These are phyloP conservation scores for Xenus cinereus DNA, from an alignment of 2,113 vertebrate genomes.

Conservation along the genomic window DNA sequence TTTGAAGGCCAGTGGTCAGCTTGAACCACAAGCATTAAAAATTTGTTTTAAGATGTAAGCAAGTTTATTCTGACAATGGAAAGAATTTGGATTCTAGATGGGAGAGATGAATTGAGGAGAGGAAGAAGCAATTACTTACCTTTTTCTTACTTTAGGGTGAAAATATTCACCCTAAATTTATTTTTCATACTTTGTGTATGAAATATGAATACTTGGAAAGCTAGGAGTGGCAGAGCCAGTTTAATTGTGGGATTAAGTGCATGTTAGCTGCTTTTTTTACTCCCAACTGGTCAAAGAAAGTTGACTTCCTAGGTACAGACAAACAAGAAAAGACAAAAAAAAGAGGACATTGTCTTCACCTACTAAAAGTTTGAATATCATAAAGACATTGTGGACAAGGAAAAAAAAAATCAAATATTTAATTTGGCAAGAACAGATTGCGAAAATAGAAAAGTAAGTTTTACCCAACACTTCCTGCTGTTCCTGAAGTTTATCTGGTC, in stretches of 20 bases:
- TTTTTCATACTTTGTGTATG: background rate
- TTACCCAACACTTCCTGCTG: background rate
- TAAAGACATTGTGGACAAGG: background rate
- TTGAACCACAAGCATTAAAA: background rate
- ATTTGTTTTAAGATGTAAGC: background rate
- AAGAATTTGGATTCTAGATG: background rate
- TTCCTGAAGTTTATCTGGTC: background rate
- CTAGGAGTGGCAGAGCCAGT: background rate
- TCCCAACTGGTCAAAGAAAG: background rate
- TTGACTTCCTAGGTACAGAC: background rate
- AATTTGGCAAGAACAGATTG: background rate
- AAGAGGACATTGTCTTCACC: background rate
- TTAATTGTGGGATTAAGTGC: background rate
- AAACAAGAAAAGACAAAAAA: background rate
- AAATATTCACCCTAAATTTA: background rate
- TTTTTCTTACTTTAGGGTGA: background rate
- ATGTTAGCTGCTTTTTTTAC: background rate
- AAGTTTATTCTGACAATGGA: background rate
- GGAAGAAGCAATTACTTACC: background rate
- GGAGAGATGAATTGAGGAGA: background rate
- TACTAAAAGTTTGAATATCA: background rate
- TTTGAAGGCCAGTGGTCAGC: background rate
- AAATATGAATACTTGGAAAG: background rate
- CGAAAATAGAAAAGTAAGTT: background rate
- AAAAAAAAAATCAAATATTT: background rate